Evolutionary conservation across 2,797 vertebrate species (phyloP).

Genomic region (Chelidonichthys spinosus): DNA sequence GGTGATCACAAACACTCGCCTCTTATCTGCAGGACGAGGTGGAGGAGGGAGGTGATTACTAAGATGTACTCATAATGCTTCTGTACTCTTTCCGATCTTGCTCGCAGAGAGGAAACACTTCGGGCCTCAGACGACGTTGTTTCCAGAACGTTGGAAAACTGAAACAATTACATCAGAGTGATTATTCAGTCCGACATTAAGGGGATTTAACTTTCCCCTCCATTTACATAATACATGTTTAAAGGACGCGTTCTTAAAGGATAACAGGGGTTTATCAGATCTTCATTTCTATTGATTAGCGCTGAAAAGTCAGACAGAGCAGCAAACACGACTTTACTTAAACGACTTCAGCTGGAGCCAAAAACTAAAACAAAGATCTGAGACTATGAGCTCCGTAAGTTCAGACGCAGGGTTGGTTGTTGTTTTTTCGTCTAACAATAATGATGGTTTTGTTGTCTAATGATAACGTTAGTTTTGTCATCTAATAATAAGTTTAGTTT

Average conservation of each 20-base stretch:
- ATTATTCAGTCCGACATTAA: constrained; percentile 33
- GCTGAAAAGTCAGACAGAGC: background rate
- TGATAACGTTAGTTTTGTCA: no score
- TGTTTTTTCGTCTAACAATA: no score
- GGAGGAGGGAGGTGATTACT: constrained; percentile 19
- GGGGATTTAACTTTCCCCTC: constrained; percentile 25
- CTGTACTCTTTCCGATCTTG: constrained; percentile 43
- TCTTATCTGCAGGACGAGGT: constrained; percentile 16
- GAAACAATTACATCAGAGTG: constrained; percentile 11
- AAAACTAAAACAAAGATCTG: no score
- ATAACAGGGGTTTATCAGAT: background rate
- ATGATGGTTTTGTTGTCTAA: no score
- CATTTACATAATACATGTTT: constrained; percentile 23
- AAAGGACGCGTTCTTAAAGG: background rate
- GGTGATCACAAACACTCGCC: constrained; percentile 63
- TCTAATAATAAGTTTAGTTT: no score
- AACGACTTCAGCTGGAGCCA: background rate
- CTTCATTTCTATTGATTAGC: constrained; percentile 11
- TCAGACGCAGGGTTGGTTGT: no score
- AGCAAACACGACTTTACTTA: background rate
- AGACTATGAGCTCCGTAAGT: no score
- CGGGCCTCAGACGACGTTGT: constrained; percentile 25
- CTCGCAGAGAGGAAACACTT: constrained; percentile 59
- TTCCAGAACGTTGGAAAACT: constrained; percentile 48
- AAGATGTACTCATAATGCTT: constrained; percentile 42